Evolutionary conservation across 2,888 invertebrate genomes (phyloP).

Genomic region (Drosophila mercatorum): DNA sequence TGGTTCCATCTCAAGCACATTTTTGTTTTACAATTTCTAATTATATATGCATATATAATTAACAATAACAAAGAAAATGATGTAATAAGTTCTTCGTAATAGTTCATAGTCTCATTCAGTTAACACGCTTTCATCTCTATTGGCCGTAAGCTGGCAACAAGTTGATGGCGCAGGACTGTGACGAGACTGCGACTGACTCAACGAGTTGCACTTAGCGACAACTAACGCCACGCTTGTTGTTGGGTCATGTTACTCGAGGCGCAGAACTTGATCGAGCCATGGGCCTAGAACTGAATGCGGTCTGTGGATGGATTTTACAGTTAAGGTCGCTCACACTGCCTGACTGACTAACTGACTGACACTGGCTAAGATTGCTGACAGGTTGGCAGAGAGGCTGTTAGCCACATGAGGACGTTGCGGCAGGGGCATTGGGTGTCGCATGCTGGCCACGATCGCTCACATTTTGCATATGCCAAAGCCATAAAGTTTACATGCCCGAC

Average conservation of each 20-base stretch:
- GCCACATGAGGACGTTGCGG: conserved; percentile 1
- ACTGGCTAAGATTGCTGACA: conserved; percentile 69
- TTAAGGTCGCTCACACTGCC: conserved; percentile 75
- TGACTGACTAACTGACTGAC: conserved; percentile 23
- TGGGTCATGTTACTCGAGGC: conserved; percentile 68
- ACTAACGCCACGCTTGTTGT: conserved; percentile 71
- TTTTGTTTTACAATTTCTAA: background rate
- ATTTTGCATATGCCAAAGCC: conserved; percentile 73
- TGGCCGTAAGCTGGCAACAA: conserved; percentile 46
- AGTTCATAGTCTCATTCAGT: background rate
- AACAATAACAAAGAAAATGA: background rate
- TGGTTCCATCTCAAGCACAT: too few relatives aligned
- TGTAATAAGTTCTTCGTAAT: background rate
- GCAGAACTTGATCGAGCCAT: conserved; percentile 50
- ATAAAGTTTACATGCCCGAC: conserved; percentile 47
- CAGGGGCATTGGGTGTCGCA: conserved; percentile 61
- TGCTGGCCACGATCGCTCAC: conserved; percentile 65
- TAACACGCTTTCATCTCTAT: conserved; percentile 41
- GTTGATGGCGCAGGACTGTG: conserved; percentile 59
- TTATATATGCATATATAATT: too few relatives aligned
- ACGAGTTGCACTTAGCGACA: conserved; percentile 75
- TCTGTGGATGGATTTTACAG: conserved; percentile 74
- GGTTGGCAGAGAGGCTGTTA: conserved; percentile 55
- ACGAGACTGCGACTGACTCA: conserved; percentile 45
- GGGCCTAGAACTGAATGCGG: conserved; percentile 66